Percentiles rank a stretch among this genome's conserved stretches.
phyloP scores from a whole-genome alignment of 2,113 vertebrate species.

The Archocentrus centrarchus region DNA sequence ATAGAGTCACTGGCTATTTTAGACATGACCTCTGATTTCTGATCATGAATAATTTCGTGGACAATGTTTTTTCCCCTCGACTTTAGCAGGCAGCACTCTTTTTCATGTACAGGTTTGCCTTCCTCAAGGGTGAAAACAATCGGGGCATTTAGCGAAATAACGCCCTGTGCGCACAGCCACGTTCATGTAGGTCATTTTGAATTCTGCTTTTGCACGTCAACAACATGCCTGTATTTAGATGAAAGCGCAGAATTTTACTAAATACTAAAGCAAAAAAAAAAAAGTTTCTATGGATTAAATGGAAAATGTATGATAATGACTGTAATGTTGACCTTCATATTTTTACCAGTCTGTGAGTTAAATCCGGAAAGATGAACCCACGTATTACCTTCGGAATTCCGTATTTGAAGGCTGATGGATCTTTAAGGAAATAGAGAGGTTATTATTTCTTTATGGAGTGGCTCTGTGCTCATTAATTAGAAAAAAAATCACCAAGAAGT shows the following conservation, averaged over 20 bases:
- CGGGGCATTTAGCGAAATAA: slow-evolving; percentile 12
- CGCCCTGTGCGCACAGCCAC: neutral
- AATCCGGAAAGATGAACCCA: neutral
- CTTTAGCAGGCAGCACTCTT: neutral
- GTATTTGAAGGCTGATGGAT: neutral
- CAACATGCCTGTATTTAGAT: slow-evolving; percentile 10
- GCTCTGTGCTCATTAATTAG: neutral
- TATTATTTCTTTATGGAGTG: neutral
- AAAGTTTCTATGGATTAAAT: neutral
- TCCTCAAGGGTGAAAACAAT: slow-evolving; percentile 36
- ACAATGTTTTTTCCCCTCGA: neutral
- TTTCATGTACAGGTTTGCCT: slow-evolving; percentile 7
- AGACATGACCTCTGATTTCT: neutral
- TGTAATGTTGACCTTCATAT: slow-evolving; percentile 38
- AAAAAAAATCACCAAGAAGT: neutral
- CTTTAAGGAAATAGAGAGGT: neutral
- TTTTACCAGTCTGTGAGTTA: neutral
- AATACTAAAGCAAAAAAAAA: slow-evolving; percentile 21
- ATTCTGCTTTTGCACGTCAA: slow-evolving; percentile 3
- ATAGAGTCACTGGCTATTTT: neutral
- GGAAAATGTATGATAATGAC: slow-evolving; percentile 6
- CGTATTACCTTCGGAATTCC: neutral
- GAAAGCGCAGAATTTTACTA: neutral
- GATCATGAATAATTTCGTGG: neutral
- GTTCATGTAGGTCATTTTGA: slow-evolving; percentile 7